These are phyloP conservation scores for Melierax canorus DNA, from an alignment of 2,113 vertebrate genomes.

Conservation along the genomic window DNA sequence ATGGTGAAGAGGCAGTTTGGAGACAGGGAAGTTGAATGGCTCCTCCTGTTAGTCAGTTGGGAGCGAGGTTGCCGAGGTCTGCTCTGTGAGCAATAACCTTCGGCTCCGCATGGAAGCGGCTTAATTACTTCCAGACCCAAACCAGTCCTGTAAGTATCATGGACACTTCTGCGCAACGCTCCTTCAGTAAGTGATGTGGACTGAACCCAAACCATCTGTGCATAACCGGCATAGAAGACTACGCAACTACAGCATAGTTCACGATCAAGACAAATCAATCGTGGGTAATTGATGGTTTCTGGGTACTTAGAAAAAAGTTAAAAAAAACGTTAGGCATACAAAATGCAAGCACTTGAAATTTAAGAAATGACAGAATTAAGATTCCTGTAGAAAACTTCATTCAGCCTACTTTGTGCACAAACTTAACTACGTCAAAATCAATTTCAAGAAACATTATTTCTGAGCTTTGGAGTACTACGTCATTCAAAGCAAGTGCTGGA, in stretches of 20 bases:
- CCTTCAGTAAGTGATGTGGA: background rate
- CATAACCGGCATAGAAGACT: background rate
- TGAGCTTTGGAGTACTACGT: background rate
- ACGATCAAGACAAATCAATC: background rate
- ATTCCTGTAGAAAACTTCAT: background rate
- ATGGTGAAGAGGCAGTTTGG: background rate
- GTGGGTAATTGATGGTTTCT: background rate
- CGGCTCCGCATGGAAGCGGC: background rate
- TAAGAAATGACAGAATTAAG: background rate
- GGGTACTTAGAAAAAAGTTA: background rate
- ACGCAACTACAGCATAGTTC: background rate
- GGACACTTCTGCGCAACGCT: background rate
- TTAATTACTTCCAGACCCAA: constrained; percentile 29
- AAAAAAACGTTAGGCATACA: background rate
- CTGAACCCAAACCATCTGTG: constrained; percentile 16
- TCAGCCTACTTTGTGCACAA: background rate
- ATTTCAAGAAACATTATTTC: background rate
- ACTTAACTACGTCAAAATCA: background rate
- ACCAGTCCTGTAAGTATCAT: background rate
- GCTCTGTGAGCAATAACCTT: background rate
- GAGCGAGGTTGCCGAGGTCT: background rate
- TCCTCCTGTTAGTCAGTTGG: background rate
- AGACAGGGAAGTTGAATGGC: background rate
- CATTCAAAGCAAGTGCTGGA: background rate
- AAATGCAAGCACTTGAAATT: background rate